A percentile compares a stretch with the other conserved stretches of the same genome.
Evolutionary conservation across 2,113 vertebrate species (phyloP).

Genomic region (Steatornis caripensis): DNA sequence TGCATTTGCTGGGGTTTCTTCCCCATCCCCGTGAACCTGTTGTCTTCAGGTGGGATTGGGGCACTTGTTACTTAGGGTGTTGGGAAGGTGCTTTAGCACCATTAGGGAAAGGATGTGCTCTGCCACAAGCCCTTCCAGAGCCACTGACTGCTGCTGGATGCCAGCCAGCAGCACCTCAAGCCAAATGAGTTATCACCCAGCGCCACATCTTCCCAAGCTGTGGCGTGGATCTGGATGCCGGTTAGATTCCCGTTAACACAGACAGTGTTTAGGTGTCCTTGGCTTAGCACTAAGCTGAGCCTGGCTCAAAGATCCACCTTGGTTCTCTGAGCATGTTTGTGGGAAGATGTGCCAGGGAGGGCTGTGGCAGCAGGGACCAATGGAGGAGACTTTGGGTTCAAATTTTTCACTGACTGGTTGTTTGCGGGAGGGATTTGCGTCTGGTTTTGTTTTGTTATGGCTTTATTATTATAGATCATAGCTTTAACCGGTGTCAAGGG

Average conservation of each 20-base stretch:
- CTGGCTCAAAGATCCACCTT: neutral
- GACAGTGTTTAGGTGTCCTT: neutral
- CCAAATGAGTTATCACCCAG: neutral
- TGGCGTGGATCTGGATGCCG: neutral
- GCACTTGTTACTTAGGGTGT: neutral
- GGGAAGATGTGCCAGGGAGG: neutral
- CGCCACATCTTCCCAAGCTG: neutral
- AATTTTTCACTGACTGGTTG: neutral
- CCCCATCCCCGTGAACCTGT: neutral
- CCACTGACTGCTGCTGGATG: accelerated
- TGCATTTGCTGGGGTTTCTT: neutral
- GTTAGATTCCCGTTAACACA: neutral
- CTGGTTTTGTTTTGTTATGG: constrained; percentile 28
- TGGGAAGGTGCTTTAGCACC: neutral
- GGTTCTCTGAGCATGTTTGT: accelerated
- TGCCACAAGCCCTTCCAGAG: neutral
- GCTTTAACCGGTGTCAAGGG: constrained; percentile 25
- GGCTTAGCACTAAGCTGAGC: neutral
- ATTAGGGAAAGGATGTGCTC: neutral
- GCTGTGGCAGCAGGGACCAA: accelerated
- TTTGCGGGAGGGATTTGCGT: constrained; percentile 40
- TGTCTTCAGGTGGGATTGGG: neutral
- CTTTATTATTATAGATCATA: constrained; percentile 7
- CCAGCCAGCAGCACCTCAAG: neutral
- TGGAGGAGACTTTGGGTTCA: neutral